Evolutionary conservation across 2,113 vertebrate species (phyloP), one percentile per base, ranked within the genome.

Genomic region (Hemichromis elongatus): DNA sequence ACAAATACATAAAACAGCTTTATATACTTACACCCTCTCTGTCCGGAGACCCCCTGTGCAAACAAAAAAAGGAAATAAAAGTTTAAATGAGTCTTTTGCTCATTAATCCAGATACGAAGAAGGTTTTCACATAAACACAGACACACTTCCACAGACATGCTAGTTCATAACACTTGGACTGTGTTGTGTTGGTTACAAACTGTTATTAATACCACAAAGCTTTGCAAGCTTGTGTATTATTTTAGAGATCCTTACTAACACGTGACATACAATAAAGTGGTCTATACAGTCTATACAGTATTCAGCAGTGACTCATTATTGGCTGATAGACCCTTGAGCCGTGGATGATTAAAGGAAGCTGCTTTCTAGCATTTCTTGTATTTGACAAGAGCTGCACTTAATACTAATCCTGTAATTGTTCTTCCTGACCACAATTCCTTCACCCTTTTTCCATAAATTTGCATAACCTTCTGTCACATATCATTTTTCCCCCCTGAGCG

Each of bases 41-140:
- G 95, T 99, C 98, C 1, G 98, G 99, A 1, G 98, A 99, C 85
- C 99, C 99, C 83, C 99, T 99, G 96, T 77, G 95, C 91, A 85
- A 82, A 47, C 4, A 18, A 47, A 73, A 16, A 73, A 11, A 89
- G 40, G 47, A 59, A 30, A 80, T n/a, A n/a, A 37, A 86, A 33
- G 35, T 86, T 79, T 57, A 26, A 33, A 90, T 21, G 66, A 91
- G 84, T 54, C 63, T 59, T 59, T 52, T 47, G 66, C 45, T 59
- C 91, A 90, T 89, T 81, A 84, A 53, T 83, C 3, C 2, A 88
- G 52, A 37, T 1, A 7, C 73, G 16, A 70, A 70, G 42, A 16
- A 24, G n/a, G 24, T 5, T 40, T 77, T 86, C 40, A 78, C 26
- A 33, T 9, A 1, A 45, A 19, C 28, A 28, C 3, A 68, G n/a